Evolutionary conservation across 1,140 invertebrate genomes (phyloP).

Genomic region (Drosophila busckii): DNA sequence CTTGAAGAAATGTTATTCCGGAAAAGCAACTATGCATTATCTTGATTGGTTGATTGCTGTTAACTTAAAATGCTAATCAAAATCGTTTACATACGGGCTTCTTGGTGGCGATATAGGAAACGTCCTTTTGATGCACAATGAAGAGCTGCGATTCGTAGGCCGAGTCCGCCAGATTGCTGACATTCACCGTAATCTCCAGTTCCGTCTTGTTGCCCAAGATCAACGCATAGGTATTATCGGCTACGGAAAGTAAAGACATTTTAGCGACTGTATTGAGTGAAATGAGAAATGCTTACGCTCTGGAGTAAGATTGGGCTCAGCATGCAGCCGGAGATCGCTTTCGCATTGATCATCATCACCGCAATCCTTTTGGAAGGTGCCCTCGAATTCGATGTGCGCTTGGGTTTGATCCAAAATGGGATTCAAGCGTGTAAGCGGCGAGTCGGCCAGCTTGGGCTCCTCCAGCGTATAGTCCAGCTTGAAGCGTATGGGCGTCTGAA

Average conservation of each 20-base stretch:
- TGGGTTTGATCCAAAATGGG: constrained; percentile 94
- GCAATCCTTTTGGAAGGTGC: constrained; percentile 95
- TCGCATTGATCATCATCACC: constrained; percentile 93
- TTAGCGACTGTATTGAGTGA: too few species aligned
- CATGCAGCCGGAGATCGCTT: constrained; percentile 88
- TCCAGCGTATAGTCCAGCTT: constrained; percentile 90
- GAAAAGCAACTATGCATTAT: too few species aligned
- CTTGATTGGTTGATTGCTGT: too few species aligned
- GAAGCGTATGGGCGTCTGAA: constrained; percentile 91
- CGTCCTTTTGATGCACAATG: constrained; percentile 86
- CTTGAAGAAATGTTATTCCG: too few species aligned
- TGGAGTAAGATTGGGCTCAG: constrained; percentile 82
- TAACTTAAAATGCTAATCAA: too few species aligned
- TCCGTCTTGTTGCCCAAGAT: constrained; percentile 88
- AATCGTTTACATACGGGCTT: constrained; percentile 76
- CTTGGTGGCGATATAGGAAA: constrained; percentile 88
- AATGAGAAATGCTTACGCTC: constrained; percentile 64
- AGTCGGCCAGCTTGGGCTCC: constrained; percentile 83
- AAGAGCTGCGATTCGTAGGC: constrained; percentile 94
- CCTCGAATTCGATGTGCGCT: constrained; percentile 89
- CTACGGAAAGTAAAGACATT: constrained; percentile 25
- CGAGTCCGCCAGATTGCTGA: constrained; percentile 90
- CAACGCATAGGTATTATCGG: constrained; percentile 80
- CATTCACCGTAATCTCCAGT: constrained; percentile 86
- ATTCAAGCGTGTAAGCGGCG: constrained; percentile 86